These are phyloP conservation scores for Acrocephalus arundinaceus DNA, from an alignment of 2,113 vertebrate species.

Conservation along the genomic window DNA sequence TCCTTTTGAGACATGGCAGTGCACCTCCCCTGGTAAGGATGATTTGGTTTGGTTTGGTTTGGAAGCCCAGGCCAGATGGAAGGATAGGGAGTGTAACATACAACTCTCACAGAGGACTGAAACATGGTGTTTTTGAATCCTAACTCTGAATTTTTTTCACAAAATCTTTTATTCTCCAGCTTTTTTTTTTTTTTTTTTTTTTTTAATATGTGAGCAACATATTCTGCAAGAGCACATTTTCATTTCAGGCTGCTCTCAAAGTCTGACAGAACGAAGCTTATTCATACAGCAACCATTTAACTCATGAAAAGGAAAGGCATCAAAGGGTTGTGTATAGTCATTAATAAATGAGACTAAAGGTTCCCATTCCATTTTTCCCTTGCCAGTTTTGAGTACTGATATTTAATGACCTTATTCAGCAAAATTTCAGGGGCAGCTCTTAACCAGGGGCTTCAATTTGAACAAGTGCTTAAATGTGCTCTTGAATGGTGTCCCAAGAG, in stretches of 20 bases:
- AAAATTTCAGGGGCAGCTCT: conserved; percentile 14
- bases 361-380: not conserved
- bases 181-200: not conserved
- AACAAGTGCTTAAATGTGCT: not conserved
- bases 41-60: not conserved
- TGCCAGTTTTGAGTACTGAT: not conserved
- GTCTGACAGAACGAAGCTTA: not conserved
- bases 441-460: conserved; percentile 1
- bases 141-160: not conserved
- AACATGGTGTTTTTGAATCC: not conserved
- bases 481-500: not conserved
- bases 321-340: not conserved
- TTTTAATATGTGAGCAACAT: not conserved
- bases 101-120: not conserved
- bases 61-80: not conserved
- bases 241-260: conserved; percentile 4
- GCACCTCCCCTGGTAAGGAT: not conserved
- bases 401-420: conserved; percentile 14
- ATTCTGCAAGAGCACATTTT: conserved; percentile 9
- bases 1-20: not conserved
- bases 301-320: not conserved
- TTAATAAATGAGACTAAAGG: conserved; percentile 12
- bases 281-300: conserved; percentile 3
- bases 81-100: not conserved
- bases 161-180: not conserved